Percentiles rank a stretch among this genome's conserved stretches.
Conservation (phyloP, 2,113 vertebrate genomes). For the Nothocercus nigrocapillus region DNA sequence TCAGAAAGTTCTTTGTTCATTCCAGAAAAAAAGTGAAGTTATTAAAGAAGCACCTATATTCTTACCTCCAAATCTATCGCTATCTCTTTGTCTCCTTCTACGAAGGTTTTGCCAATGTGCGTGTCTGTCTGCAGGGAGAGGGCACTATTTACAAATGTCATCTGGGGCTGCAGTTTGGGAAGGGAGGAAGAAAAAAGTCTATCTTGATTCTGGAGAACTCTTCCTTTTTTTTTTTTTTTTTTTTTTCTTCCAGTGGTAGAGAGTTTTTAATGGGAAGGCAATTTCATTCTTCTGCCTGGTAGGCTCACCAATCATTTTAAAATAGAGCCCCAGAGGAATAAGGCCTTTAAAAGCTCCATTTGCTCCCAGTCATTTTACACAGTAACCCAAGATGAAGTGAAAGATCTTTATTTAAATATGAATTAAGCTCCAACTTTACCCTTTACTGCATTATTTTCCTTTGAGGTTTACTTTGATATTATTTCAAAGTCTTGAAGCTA, state of each 20-base stretch:
- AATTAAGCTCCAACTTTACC: conserved; percentile 38
- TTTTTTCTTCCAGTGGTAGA: too few relatives aligned
- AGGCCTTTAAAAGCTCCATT: conserved; percentile 53
- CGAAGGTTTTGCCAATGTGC: background rate
- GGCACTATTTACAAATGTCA: rapidly evolving
- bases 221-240: background rate
- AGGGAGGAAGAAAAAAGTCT: background rate
- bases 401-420: conserved; percentile 60
- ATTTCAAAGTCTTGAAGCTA: conserved; percentile 59
- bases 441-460: conserved; percentile 40
- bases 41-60: rapidly evolving
- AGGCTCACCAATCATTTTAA: background rate
- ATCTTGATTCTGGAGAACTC: background rate
- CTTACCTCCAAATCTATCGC: background rate
- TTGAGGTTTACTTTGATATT: conserved; percentile 62
- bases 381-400: conserved; percentile 43
- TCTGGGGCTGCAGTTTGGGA: background rate
- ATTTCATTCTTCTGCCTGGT: conserved; percentile 1
- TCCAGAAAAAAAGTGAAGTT: too few relatives aligned
- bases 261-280: conserved; percentile 21
- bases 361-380: conserved; percentile 19
- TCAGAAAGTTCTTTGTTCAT: background rate
- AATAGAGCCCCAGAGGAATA: background rate
- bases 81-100: background rate
- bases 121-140: background rate